Conservation (phyloP, 2,888 invertebrate genomes). For the Phania funesta region DNA sequence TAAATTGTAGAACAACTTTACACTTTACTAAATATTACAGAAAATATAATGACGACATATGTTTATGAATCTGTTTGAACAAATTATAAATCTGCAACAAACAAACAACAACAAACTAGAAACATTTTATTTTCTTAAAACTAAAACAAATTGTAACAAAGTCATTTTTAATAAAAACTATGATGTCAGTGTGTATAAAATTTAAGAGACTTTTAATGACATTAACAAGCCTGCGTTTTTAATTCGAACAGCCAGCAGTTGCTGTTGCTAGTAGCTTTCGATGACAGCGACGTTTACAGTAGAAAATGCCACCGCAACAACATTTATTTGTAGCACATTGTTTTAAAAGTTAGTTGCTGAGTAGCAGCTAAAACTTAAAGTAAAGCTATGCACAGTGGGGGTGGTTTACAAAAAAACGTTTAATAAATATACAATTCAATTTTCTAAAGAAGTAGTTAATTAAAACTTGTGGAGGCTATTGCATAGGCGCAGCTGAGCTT, state of each 20-base stretch:
- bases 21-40: conserved; percentile 20
- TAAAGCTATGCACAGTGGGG: conserved; percentile 53
- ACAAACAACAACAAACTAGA: not conserved
- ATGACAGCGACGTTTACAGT: not conserved
- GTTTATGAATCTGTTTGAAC: conserved; percentile 52
- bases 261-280: not conserved
- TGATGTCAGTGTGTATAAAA: conserved; percentile 65
- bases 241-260: conserved; percentile 48
- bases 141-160: conserved; percentile 60
- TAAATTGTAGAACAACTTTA: conserved; percentile 38
- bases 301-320: conserved; percentile 32
- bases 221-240: conserved; percentile 69
- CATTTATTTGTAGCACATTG: conserved; percentile 3
- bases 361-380: conserved; percentile 13
- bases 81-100: conserved; percentile 37
- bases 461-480: no score
- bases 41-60: conserved; percentile 63
- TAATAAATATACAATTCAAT: no score
- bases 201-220: conserved; percentile 45
- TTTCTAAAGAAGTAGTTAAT: no score
- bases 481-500: no score
- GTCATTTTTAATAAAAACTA: conserved; percentile 65
- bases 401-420: no score
- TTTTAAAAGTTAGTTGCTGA: not conserved
- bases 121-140: not conserved